Evolutionary conservation across 2,113 vertebrate species (phyloP), one percentile per base, ranked within the genome.

Genomic region (Phaethornis superciliosus): DNA sequence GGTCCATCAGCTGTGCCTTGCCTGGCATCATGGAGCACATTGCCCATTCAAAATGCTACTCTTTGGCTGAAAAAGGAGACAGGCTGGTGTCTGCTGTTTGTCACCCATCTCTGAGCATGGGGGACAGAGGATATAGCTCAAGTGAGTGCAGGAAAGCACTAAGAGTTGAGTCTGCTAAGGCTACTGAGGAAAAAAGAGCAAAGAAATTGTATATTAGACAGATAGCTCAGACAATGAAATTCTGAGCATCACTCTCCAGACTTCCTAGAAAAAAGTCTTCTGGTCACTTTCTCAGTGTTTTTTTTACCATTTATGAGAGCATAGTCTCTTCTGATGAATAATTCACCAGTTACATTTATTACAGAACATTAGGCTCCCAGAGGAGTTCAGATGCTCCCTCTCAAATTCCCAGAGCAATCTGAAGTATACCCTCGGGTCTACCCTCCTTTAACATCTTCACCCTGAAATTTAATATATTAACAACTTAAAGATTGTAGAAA

Each of bases 341-440:
- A 95, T 92, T 82, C 54, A 93, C 74, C 46, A 84, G 49, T 64
- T 79, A 75, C 28, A 60, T 81, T 84, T 84, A 86, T 76, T 92
- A 64, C 46, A 76, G 58, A 72, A 44, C 62, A 54, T 81, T 58
- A 79, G 58, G 42, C 9, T 92, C 84, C 70, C 70, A 76, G 44
- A 58, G 40, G 69, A 81, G 3, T 79, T 94, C 46, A 67, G 71
- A 68, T 54, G 17, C 91, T 90, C 40, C 64, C 46, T 90, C 58
- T 65, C 35, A 64, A 89, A 90, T 62, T 90, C 67, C 56, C 49
- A 71, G 30, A 85, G 58, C 5, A 85, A 75, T 35, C 8, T 52
- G 65, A 87, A 92, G 56, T 78, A 84, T 35, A 83, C 44, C 40
- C 60, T 88, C 12, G 6, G 37, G 33, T 49, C 23, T 67, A 51